Conservation (phyloP, 1,140 invertebrate genomes). For the Hesperophylax magnus region DNA sequence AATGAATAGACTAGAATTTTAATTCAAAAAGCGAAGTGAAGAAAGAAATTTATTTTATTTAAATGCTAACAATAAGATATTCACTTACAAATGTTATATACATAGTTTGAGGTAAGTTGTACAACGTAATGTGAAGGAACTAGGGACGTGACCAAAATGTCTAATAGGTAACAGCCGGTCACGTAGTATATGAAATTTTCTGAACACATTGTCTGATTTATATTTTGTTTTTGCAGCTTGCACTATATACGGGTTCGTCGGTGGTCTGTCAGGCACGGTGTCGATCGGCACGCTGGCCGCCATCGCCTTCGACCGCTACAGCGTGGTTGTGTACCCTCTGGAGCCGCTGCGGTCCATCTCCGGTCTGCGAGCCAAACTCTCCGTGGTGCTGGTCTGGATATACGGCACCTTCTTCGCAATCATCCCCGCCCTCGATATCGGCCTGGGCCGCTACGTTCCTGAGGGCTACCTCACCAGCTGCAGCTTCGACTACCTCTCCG, state of each 20-base stretch:
- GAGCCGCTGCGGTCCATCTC: constrained; percentile 75
- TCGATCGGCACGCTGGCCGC: constrained; percentile 80
- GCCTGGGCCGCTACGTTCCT: constrained; percentile 81
- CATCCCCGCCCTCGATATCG: constrained; percentile 78
- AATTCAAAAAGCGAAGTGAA: too few relatives aligned
- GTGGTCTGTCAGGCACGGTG: constrained; percentile 79
- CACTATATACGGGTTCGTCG: constrained; percentile 79
- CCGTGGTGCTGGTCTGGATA: constrained; percentile 79
- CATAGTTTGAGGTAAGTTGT: too few relatives aligned
- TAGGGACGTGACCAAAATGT: too few relatives aligned
- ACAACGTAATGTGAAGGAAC: too few relatives aligned
- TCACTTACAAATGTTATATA: too few relatives aligned
- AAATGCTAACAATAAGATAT: too few relatives aligned
- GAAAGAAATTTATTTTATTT: too few relatives aligned
- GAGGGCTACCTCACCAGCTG: constrained; percentile 86
- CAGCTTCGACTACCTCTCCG: constrained; percentile 84
- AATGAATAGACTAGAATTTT: too few relatives aligned
- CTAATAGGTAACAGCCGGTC: too few relatives aligned
- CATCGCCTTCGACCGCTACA: constrained; percentile 80
- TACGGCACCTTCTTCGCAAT: constrained; percentile 78
- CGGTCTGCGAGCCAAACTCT: constrained; percentile 73
- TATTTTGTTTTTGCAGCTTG: constrained; percentile 71
- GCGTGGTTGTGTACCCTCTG: constrained; percentile 81
- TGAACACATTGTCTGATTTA: neutral
- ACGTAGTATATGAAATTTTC: too few relatives aligned